phyloP scores from a whole-genome alignment of 2,113 vertebrate species.

The Lampris megalopsis region DNA sequence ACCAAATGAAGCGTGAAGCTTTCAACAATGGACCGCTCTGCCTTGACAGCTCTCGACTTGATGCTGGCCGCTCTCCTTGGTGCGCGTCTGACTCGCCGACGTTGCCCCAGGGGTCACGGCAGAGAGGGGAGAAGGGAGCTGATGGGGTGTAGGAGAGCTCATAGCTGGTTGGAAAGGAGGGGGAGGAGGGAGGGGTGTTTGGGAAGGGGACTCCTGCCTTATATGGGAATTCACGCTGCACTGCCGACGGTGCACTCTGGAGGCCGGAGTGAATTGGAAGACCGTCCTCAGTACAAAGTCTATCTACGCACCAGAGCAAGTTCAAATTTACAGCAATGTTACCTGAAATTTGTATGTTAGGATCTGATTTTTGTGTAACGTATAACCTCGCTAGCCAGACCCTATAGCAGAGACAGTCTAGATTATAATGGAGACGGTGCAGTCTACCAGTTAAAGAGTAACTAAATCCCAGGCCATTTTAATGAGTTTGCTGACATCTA shows the following conservation, averaged over 20 bases:
- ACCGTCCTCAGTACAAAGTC: slow-evolving; percentile 30
- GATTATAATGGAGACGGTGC: no score
- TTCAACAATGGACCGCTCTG: neutral
- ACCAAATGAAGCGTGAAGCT: neutral
- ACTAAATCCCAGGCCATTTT: no score
- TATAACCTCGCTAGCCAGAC: no score
- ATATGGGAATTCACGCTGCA: slow-evolving; percentile 79
- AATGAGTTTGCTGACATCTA: no score
- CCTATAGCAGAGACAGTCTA: no score
- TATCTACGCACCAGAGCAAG: slow-evolving; percentile 24
- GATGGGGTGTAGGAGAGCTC: slow-evolving; percentile 13
- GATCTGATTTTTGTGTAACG: no score
- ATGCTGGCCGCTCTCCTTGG: slow-evolving; percentile 1
- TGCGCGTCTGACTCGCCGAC: slow-evolving; percentile 34
- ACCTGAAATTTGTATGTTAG: slow-evolving; percentile 20
- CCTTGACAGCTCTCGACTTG: neutral
- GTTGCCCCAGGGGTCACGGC: slow-evolving; percentile 35
- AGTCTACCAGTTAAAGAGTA: no score
- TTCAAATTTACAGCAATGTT: slow-evolving; percentile 26
- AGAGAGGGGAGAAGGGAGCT: slow-evolving; percentile 40
- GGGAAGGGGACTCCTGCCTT: slow-evolving; percentile 78
- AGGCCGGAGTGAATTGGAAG: slow-evolving; percentile 51
- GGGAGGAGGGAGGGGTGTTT: slow-evolving; percentile 48
- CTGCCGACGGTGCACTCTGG: slow-evolving; percentile 61
- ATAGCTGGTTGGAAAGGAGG: slow-evolving; percentile 47